Evolutionary conservation across 1,140 invertebrate genomes (phyloP).

Genomic region (Lepidurus arcticus): DNA sequence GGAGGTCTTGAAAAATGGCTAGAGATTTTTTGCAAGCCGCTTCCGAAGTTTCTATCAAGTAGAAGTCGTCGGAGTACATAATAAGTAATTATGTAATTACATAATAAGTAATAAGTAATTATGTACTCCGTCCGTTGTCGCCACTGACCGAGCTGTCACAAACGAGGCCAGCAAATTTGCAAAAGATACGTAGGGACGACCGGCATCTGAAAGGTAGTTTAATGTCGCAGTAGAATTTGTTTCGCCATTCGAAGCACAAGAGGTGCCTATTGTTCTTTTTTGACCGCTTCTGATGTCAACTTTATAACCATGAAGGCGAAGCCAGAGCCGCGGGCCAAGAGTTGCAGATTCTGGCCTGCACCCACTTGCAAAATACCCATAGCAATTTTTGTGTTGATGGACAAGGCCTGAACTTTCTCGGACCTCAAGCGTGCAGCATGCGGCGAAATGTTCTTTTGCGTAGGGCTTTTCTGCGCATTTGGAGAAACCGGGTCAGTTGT

Average conservation of each 20-base stretch:
- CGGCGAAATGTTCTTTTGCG: too few species aligned
- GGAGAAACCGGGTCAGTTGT: too few species aligned
- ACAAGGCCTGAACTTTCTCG: too few species aligned
- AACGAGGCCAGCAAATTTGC: neutral
- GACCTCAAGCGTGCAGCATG: too few species aligned
- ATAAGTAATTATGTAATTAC: neutral
- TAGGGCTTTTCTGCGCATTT: too few species aligned
- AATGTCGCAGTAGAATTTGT: neutral
- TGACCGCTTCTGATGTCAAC: neutral
- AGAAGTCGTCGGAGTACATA: neutral
- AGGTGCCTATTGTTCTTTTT: neutral
- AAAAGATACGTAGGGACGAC: neutral
- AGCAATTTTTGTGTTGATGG: too few species aligned
- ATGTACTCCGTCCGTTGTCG: neutral
- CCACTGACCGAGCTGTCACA: neutral
- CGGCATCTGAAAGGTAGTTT: neutral
- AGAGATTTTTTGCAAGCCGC: neutral
- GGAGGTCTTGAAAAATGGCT: neutral
- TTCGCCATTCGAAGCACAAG: neutral
- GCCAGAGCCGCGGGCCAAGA: neutral
- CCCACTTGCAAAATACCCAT: too few species aligned
- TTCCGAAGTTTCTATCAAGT: neutral
- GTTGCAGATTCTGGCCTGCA: neutral
- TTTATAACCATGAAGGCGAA: neutral
- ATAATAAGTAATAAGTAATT: neutral